These are phyloP conservation scores for Dendrocopos noguchii DNA, from an alignment of 2,113 vertebrate species.

Conservation along the genomic window DNA sequence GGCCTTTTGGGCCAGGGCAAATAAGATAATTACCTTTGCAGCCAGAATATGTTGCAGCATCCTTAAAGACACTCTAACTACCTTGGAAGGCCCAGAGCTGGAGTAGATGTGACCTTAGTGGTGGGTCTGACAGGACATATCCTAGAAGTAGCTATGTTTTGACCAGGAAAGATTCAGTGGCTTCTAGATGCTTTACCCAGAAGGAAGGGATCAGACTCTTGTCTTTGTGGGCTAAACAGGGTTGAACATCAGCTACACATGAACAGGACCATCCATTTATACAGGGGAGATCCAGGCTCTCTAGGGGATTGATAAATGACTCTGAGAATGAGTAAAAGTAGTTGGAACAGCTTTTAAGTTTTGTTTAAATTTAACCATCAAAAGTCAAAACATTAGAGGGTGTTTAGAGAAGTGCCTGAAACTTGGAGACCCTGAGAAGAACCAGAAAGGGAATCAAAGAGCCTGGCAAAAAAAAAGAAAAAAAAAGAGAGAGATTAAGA, in stretches of 20 bases:
- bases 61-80: not conserved
- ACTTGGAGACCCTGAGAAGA: conserved; percentile 54
- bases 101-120: not conserved
- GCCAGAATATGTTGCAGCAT: not conserved
- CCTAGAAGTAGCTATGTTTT: not conserved
- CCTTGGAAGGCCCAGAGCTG: fast-evolving
- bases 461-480: not conserved
- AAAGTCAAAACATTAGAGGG: conserved; percentile 62
- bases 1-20: not conserved
- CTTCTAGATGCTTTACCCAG: not conserved
- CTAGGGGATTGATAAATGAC: conserved; percentile 39
- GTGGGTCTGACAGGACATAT: not conserved
- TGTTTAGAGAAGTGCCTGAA: conserved; percentile 65
- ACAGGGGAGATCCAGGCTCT: not conserved
- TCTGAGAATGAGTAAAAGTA: conserved; percentile 40
- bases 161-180: not conserved
- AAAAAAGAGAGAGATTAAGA: not conserved
- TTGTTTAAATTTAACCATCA: conserved; percentile 65
- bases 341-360: conserved; percentile 66
- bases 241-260: not conserved
- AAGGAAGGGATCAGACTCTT: not conserved
- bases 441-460: conserved; percentile 57
- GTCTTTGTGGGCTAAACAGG: not conserved
- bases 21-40: not conserved
- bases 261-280: not conserved